These are phyloP conservation scores for Pseudois nayaur DNA, from an alignment of 2,113 vertebrate genomes.

Conservation along the genomic window DNA sequence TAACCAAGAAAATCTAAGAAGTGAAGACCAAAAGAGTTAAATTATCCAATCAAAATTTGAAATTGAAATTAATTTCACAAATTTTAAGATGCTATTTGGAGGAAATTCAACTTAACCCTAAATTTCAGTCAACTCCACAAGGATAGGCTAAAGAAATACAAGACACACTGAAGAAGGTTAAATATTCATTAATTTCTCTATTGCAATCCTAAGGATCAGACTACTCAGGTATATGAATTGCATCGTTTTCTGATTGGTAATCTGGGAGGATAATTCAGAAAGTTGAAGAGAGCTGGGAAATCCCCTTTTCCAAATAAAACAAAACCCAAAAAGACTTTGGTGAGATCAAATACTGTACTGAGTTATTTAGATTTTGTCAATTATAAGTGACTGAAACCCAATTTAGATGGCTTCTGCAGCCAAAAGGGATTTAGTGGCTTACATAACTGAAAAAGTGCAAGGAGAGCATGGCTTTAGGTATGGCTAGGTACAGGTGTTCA, in stretches of 20 bases:
- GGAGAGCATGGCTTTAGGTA: background rate
- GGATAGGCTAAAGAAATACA: background rate
- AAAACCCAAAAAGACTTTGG: background rate
- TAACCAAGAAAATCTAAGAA: slow-evolving; percentile 70
- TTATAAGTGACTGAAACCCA: background rate
- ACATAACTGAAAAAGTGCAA: background rate
- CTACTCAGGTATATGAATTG: background rate
- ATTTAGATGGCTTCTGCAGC: background rate
- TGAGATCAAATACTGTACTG: background rate
- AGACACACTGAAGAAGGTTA: background rate
- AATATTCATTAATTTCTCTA: background rate
- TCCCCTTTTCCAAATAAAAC: background rate
- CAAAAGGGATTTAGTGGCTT: background rate
- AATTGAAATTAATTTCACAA: slow-evolving; percentile 47
- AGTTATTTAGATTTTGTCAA: slow-evolving; percentile 30
- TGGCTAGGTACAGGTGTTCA: background rate
- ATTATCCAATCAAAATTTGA: slow-evolving; percentile 57
- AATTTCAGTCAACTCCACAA: slow-evolving; percentile 37
- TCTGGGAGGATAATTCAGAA: background rate
- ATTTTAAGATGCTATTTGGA: slow-evolving; percentile 31
- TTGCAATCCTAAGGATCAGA: background rate
- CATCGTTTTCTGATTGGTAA: background rate
- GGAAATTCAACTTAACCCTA: slow-evolving; percentile 65
- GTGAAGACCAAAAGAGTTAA: slow-evolving; percentile 53
- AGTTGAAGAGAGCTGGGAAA: background rate